Evolutionary conservation across 2,888 invertebrate genomes (phyloP).

Genomic region (Sphecodes monilicornis): DNA sequence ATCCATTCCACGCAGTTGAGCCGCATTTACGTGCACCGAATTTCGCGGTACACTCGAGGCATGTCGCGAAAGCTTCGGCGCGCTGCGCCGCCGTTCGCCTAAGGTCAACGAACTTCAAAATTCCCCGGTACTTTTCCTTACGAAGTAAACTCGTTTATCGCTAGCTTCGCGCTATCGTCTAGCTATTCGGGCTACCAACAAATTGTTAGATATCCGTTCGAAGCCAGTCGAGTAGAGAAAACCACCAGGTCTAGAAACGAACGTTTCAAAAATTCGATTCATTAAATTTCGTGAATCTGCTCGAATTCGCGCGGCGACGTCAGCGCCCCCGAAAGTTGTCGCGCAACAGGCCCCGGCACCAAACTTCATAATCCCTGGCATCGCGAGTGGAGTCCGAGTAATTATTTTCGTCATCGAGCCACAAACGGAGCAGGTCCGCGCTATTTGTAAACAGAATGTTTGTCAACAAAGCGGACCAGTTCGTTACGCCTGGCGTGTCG

Average conservation of each 20-base stretch:
- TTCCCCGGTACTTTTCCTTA: background rate
- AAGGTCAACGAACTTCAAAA: slow-evolving; percentile 70
- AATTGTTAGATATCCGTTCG: too few relatives aligned
- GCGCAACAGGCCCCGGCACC: background rate
- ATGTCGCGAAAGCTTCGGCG: slow-evolving; percentile 53
- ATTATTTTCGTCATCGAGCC: slow-evolving; percentile 70
- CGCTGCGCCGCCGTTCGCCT: slow-evolving; percentile 59
- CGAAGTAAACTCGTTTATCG: background rate
- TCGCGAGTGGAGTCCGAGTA: slow-evolving; percentile 41
- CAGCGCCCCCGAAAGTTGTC: background rate
- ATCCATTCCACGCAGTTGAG: slow-evolving; percentile 49
- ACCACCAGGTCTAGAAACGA: too few relatives aligned
- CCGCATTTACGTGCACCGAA: slow-evolving; percentile 61
- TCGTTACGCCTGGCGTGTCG: slow-evolving; percentile 56
- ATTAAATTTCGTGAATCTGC: background rate
- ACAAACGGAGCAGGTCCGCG: slow-evolving; percentile 41
- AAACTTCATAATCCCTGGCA: slow-evolving; percentile 65
- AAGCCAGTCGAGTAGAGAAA: too few relatives aligned
- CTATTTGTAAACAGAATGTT: slow-evolving; percentile 73
- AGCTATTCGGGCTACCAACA: background rate
- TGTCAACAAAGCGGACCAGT: slow-evolving; percentile 66
- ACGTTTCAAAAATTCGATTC: background rate
- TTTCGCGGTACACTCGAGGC: slow-evolving; percentile 46
- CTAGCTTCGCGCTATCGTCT: background rate
- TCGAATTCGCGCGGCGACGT: background rate